Evolutionary conservation across 2,113 vertebrate species (phyloP).

Genomic region (Regulus satrapa): DNA sequence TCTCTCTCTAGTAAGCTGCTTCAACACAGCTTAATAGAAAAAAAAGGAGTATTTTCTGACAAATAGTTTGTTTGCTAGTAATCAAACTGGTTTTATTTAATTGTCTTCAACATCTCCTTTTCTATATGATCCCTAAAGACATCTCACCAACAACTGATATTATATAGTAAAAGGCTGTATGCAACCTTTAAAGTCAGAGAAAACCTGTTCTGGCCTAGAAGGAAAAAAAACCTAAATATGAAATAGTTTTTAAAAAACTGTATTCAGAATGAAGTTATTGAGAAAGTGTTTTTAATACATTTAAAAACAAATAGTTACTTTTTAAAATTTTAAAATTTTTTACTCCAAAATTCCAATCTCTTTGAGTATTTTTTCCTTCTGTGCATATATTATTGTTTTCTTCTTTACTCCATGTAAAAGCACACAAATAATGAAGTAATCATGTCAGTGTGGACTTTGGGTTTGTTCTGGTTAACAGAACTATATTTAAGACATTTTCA

Average conservation of each 20-base stretch:
- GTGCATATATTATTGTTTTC: neutral
- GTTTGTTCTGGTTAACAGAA: neutral
- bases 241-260: neutral
- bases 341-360: neutral
- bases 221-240: neutral
- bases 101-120: neutral
- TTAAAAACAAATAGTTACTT: neutral
- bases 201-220: neutral
- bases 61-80: neutral
- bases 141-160: neutral
- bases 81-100: neutral
- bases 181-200: neutral
- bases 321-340: accelerated
- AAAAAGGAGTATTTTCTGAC: neutral
- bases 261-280: neutral
- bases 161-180: neutral
- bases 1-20: neutral
- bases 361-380: neutral
- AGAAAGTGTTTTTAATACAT: neutral
- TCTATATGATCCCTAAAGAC: neutral
- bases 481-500: neutral
- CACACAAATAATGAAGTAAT: neutral
- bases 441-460: neutral
- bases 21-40: neutral
- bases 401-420: neutral